A percentile compares a stretch with the other conserved stretches of the same genome.
phyloP scores from a whole-genome alignment of 1,140 invertebrate species.

The Ceratina calcarata region DNA sequence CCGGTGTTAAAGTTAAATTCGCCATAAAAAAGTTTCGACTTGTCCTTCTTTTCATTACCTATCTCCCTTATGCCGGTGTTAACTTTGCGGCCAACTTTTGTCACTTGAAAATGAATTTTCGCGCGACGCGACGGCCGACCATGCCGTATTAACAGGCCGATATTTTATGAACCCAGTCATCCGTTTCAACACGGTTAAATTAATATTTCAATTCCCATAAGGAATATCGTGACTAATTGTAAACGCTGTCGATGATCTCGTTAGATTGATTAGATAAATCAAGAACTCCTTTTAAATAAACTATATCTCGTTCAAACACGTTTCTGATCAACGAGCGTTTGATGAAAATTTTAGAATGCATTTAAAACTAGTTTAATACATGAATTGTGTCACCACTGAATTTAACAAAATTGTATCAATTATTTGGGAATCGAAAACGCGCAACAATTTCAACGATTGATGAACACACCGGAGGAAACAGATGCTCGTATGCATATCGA shows the following conservation, averaged over 20 bases:
- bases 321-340: too few species aligned
- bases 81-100: conserved; percentile 1
- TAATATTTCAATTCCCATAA: not conserved
- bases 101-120: conserved; percentile 20
- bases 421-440: too few species aligned
- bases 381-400: too few species aligned
- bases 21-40: conserved; percentile 49
- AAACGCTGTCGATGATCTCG: too few species aligned
- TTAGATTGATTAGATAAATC: too few species aligned
- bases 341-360: too few species aligned
- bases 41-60: conserved; percentile 8
- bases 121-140: not conserved
- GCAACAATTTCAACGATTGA: not conserved
- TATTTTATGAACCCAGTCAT: not conserved
- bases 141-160: not conserved
- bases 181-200: not conserved
- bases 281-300: too few species aligned
- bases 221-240: too few species aligned
- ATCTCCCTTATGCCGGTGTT: not conserved
- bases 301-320: too few species aligned
- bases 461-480: not conserved
- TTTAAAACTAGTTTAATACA: too few species aligned
- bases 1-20: conserved; percentile 54
- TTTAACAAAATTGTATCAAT: too few species aligned
- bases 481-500: not conserved